phyloP scores from a whole-genome alignment of 2,888 invertebrate species.

The Papilio gigon region DNA sequence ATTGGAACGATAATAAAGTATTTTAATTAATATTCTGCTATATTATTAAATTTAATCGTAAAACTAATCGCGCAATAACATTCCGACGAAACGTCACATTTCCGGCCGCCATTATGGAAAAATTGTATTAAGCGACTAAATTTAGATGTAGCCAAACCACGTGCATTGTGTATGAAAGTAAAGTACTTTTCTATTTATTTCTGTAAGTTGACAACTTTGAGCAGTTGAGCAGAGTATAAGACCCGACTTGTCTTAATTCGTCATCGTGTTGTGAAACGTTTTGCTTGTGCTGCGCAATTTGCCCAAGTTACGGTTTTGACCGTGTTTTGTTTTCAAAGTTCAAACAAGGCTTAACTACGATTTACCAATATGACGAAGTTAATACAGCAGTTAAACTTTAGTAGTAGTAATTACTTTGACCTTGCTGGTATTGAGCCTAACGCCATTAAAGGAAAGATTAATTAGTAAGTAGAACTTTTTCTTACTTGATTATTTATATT shows the following conservation, averaged over 20 bases:
- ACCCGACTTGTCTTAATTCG: slow-evolving; percentile 44
- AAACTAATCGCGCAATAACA: slow-evolving; percentile 51
- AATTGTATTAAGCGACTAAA: slow-evolving; percentile 60
- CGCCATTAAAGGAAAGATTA: slow-evolving; percentile 60
- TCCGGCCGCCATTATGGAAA: slow-evolving; percentile 74
- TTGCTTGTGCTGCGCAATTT: slow-evolving; percentile 65
- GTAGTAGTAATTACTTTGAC: slow-evolving; percentile 79
- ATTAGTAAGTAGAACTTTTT: slow-evolving; percentile 60
- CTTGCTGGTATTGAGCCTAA: slow-evolving; percentile 63
- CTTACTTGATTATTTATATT: slow-evolving; percentile 31
- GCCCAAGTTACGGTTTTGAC: slow-evolving; percentile 62
- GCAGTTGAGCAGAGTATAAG: slow-evolving; percentile 40
- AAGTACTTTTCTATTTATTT: slow-evolving; percentile 26
- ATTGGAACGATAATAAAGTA: not conserved
- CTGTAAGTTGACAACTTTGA: slow-evolving; percentile 47
- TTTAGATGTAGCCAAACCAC: slow-evolving; percentile 52
- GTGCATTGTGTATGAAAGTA: slow-evolving; percentile 52
- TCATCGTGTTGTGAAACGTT: slow-evolving; percentile 56
- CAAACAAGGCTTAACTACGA: slow-evolving; percentile 76
- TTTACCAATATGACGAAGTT: slow-evolving; percentile 80
- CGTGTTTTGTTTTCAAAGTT: slow-evolving; percentile 69
- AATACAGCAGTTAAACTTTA: slow-evolving; percentile 80
- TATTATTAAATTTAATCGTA: slow-evolving; percentile 41
- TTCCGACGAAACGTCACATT: slow-evolving; percentile 60
- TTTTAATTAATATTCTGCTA: not conserved